Conservation (phyloP, 2,888 invertebrate genomes). For the Electrophaes corylata region DNA sequence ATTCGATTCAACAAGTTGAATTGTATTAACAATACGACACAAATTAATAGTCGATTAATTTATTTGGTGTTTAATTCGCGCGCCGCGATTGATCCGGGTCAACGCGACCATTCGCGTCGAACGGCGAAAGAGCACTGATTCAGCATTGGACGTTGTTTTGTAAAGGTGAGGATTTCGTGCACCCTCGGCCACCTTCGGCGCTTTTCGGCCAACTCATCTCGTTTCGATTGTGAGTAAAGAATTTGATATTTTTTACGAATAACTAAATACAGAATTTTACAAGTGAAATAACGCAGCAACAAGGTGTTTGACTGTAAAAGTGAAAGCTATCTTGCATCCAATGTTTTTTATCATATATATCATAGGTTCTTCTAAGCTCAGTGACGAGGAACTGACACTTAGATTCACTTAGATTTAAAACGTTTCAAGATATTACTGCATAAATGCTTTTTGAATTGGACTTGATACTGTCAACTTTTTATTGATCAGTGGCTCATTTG, state of each 20-base stretch:
- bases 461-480: no score
- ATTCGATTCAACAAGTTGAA: constrained; percentile 56
- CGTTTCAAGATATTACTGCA: no score
- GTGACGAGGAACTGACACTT: no score
- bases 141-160: constrained; percentile 77
- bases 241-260: constrained; percentile 68
- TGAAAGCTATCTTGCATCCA: constrained; percentile 11
- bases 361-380: no score
- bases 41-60: constrained; percentile 61
- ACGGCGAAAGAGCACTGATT: constrained; percentile 73
- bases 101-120: constrained; percentile 59
- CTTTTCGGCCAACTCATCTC: constrained; percentile 70
- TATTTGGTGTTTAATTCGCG: constrained; percentile 55
- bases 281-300: constrained; percentile 54
- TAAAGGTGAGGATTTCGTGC: constrained; percentile 79
- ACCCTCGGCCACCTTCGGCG: constrained; percentile 66
- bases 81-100: constrained; percentile 43
- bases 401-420: no score
- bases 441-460: no score
- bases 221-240: constrained; percentile 74
- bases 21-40: constrained; percentile 59
- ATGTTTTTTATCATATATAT: no score
- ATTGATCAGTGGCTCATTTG: neutral
- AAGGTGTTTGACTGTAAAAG: constrained; percentile 40
- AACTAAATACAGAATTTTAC: constrained; percentile 47